Evolutionary conservation across 2,113 vertebrate species (phyloP).

Genomic region (Ceyx cyanopectus): DNA sequence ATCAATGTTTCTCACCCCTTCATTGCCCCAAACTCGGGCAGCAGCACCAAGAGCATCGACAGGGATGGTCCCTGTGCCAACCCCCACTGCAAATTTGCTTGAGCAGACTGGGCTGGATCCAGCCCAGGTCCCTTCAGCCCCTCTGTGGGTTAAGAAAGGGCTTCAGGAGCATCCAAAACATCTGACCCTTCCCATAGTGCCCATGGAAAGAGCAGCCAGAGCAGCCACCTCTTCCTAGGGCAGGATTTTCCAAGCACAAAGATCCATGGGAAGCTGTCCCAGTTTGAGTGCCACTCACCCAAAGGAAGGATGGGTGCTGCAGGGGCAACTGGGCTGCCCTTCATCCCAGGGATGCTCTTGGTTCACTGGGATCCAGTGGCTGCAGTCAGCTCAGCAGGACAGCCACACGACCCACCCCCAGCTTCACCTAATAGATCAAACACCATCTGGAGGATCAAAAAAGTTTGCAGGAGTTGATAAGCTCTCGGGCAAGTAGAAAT

Average conservation of each 20-base stretch:
- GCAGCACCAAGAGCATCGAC: accelerated
- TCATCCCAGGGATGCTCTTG: not conserved
- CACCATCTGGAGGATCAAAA: accelerated
- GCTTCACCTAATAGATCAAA: not conserved
- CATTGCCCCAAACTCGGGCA: not conserved
- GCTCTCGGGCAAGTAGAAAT: not conserved
- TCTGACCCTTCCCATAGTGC: accelerated
- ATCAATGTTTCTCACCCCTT: accelerated
- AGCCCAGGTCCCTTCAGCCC: not conserved
- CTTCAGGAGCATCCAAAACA: not conserved
- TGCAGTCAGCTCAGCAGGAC: accelerated
- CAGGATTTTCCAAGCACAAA: not conserved
- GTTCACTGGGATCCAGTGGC: accelerated
- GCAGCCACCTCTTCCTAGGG: not conserved
- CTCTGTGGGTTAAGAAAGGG: not conserved
- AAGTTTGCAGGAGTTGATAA: not conserved
- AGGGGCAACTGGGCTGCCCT: not conserved
- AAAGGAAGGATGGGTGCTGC: not conserved
- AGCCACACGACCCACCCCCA: accelerated
- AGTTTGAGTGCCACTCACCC: not conserved
- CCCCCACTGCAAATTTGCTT: accelerated
- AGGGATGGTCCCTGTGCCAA: not conserved
- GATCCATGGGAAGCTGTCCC: not conserved
- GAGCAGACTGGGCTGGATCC: not conserved
- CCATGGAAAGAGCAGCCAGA: not conserved